Conservation (phyloP, 2,797 vertebrate genomes). For the Lepus townsendii region DNA sequence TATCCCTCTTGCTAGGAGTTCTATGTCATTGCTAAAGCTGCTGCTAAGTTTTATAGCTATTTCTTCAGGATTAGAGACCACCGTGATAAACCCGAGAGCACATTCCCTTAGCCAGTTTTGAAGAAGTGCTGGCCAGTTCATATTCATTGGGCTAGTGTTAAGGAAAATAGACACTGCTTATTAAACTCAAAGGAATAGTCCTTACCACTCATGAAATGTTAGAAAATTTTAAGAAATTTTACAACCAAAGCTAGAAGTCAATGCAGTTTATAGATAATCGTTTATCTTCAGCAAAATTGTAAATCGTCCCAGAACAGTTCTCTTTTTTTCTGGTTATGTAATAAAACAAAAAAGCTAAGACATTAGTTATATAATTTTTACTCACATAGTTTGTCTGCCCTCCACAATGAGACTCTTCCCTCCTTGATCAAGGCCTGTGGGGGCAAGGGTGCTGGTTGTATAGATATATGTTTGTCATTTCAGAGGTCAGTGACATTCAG, state of each 20-base stretch:
- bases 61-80: background rate
- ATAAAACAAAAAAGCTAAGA: background rate
- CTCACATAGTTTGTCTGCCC: background rate
- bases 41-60: background rate
- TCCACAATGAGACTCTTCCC: background rate
- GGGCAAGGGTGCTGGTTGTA: background rate
- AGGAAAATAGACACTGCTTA: background rate
- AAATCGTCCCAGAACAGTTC: background rate
- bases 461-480: slow-evolving; percentile 26
- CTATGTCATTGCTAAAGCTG: background rate
- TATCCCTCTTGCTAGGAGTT: background rate
- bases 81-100: background rate
- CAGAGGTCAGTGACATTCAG: slow-evolving; percentile 80
- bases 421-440: background rate
- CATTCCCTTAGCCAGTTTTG: background rate
- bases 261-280: background rate
- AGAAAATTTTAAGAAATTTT: background rate
- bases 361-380: background rate
- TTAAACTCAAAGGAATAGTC: background rate
- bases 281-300: slow-evolving; percentile 31
- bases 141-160: background rate
- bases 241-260: background rate
- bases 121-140: slow-evolving; percentile 5
- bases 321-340: background rate
- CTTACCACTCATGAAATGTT: background rate